A percentile compares a stretch with the other conserved stretches of the same genome.
Conservation (phyloP, 2,888 invertebrate genomes). For the Caenorhabditis sinica region DNA sequence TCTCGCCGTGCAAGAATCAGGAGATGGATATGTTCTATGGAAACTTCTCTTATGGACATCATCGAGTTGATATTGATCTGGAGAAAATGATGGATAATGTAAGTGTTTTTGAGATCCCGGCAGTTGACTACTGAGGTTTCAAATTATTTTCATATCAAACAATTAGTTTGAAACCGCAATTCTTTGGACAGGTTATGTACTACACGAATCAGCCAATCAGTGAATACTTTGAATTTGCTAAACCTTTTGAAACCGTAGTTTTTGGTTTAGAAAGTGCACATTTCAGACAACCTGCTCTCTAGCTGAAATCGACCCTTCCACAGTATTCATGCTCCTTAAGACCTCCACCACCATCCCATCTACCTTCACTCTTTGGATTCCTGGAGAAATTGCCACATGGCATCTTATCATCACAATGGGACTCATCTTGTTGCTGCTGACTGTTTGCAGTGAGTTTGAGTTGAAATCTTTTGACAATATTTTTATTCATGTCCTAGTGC, state of each 20-base stretch:
- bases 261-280: too few relatives aligned
- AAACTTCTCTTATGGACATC: constrained; percentile 11
- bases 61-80: constrained; percentile 47
- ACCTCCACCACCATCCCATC: neutral
- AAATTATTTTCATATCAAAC: too few relatives aligned
- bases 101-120: constrained; percentile 1
- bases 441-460: constrained; percentile 32
- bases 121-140: too few relatives aligned
- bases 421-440: constrained; percentile 32
- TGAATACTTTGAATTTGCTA: too few relatives aligned
- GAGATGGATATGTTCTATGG: constrained; percentile 11
- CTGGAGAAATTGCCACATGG: constrained; percentile 52
- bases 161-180: neutral
- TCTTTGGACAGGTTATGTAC: too few relatives aligned
- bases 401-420: constrained; percentile 26
- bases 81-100: constrained; percentile 55
- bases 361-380: constrained; percentile 43
- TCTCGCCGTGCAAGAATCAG: constrained; percentile 35
- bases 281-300: constrained; percentile 54
- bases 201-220: too few relatives aligned
- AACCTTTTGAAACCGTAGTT: too few relatives aligned
- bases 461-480: too few relatives aligned
- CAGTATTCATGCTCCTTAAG: constrained; percentile 28
- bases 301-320: constrained; percentile 40
- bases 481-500: too few relatives aligned